A percentile compares a stretch with the other conserved stretches of the same genome.
Evolutionary conservation across 2,888 invertebrate species (phyloP).

Genomic region (Thera obeliscata): DNA sequence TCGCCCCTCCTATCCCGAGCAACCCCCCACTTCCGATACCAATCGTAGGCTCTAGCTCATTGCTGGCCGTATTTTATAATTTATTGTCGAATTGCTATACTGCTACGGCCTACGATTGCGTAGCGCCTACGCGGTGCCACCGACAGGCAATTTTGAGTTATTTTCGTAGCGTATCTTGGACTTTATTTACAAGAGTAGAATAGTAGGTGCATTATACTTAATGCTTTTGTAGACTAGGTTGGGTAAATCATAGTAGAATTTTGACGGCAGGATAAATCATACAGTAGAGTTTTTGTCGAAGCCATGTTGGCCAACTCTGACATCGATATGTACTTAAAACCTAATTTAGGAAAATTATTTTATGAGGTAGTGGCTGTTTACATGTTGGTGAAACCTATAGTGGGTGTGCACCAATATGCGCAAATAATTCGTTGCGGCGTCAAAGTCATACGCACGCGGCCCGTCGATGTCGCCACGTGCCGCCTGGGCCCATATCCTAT

Average conservation of each 20-base stretch:
- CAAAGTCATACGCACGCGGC: conserved; percentile 55
- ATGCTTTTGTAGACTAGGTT: background rate
- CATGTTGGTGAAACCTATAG: conserved; percentile 22
- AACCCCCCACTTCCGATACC: conserved; percentile 76
- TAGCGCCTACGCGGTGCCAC: conserved; percentile 21
- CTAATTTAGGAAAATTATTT: too few species aligned
- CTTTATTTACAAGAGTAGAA: background rate
- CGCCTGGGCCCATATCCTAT: conserved; percentile 47
- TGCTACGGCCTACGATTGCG: conserved; percentile 16
- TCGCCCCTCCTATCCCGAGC: conserved; percentile 64
- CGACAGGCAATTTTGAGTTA: background rate
- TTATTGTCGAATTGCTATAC: conserved; percentile 66
- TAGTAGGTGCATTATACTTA: background rate
- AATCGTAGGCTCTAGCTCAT: conserved; percentile 69
- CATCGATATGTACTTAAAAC: too few species aligned
- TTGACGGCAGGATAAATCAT: too few species aligned
- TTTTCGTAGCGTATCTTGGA: background rate
- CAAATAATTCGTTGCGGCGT: conserved; percentile 75
- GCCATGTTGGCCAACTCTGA: too few species aligned
- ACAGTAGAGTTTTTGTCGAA: too few species aligned
- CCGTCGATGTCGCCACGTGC: conserved; percentile 57
- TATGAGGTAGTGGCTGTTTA: background rate
- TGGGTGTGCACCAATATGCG: conserved; percentile 60
- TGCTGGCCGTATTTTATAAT: conserved; percentile 67
- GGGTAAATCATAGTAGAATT: too few species aligned